These are phyloP conservation scores for Lasioglossum zephyrum DNA, from an alignment of 2,888 invertebrate species.

Conservation along the genomic window DNA sequence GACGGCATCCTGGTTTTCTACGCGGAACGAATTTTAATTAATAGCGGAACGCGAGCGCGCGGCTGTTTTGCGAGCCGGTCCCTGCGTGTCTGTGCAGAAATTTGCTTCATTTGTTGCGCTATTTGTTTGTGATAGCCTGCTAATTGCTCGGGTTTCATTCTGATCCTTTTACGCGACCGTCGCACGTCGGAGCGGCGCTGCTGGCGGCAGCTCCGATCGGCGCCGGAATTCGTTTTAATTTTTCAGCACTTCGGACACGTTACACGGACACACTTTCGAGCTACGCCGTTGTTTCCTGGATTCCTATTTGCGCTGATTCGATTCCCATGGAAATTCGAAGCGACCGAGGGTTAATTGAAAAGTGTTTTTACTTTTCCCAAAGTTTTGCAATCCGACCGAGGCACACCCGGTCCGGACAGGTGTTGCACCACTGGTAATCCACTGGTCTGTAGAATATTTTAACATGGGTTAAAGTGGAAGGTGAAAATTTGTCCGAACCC, in stretches of 20 bases:
- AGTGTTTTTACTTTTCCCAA: neutral
- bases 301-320: neutral
- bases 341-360: slow-evolving; percentile 5
- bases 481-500: neutral
- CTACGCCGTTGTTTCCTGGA: neutral
- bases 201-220: neutral
- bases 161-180: slow-evolving; percentile 2
- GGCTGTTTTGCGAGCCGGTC: neutral
- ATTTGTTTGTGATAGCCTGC: slow-evolving; percentile 6
- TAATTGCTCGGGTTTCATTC: slow-evolving; percentile 13
- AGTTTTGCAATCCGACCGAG: neutral
- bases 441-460: neutral
- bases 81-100: neutral
- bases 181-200: neutral
- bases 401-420: neutral
- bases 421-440: neutral
- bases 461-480: neutral
- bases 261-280: neutral
- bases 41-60: neutral
- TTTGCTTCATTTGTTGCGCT: slow-evolving; percentile 3
- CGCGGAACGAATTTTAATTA: slow-evolving; percentile 34
- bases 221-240: slow-evolving; percentile 1
- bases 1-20: neutral
- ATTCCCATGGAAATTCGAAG: neutral
- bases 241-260: neutral